Conservation (phyloP, 2,888 invertebrate genomes). For the Melanchra persicariae region DNA sequence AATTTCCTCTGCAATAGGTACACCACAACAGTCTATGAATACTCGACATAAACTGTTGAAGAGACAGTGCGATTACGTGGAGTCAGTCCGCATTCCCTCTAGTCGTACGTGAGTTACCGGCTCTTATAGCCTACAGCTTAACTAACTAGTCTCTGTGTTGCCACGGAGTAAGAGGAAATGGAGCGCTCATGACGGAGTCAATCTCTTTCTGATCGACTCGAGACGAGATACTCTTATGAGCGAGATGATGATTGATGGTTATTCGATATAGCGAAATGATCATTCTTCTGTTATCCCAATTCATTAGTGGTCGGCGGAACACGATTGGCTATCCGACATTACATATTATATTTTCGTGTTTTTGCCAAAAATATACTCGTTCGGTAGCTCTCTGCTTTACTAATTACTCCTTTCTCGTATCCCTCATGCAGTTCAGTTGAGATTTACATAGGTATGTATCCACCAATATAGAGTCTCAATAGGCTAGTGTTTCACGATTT, state of each 20-base stretch:
- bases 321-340: no score
- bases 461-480: conserved; percentile 1
- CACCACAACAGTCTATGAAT: conserved; percentile 6
- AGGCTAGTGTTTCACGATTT: conserved; percentile 32
- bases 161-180: conserved; percentile 30
- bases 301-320: not conserved
- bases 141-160: conserved; percentile 45
- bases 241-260: no score
- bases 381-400: not conserved
- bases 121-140: conserved; percentile 55
- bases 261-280: no score
- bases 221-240: no score
- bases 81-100: conserved; percentile 48
- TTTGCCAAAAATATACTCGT: not conserved
- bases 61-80: conserved; percentile 47
- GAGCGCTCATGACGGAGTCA: conserved; percentile 1
- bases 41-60: conserved; percentile 31
- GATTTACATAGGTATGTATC: conserved; percentile 26
- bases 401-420: conserved; percentile 26
- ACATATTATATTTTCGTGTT: not conserved
- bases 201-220: not conserved
- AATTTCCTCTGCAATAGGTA: not conserved
- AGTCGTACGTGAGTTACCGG: conserved; percentile 50
- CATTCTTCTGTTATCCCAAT: no score
- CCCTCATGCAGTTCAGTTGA: not conserved